Percentiles rank a stretch among this genome's conserved stretches.
These are phyloP conservation scores for Noctua pronuba DNA, from an alignment of 2,888 invertebrate genomes.

Conservation along the genomic window DNA sequence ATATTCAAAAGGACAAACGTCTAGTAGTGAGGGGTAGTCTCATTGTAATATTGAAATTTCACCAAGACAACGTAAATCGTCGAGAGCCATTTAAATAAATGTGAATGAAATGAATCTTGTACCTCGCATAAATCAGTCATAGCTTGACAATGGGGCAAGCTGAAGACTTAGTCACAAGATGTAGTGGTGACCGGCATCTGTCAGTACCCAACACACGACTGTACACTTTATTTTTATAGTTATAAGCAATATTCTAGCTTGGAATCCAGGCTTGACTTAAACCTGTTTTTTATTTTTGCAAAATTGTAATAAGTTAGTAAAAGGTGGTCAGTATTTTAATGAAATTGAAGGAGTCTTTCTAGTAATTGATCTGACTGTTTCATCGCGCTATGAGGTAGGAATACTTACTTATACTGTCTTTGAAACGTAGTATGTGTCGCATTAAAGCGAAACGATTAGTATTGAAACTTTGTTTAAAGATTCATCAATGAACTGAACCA, in stretches of 20 bases:
- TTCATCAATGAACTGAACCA: not conserved
- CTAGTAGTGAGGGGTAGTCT: constrained; percentile 60
- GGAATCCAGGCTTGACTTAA: not conserved
- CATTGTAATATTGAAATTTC: constrained; percentile 69
- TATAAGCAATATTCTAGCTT: constrained; percentile 23
- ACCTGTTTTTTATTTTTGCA: constrained; percentile 14
- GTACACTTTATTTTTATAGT: constrained; percentile 39
- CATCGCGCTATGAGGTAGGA: not conserved
- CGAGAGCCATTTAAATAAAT: constrained; percentile 67
- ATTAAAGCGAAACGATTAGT: not conserved
- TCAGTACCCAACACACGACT: constrained; percentile 33
- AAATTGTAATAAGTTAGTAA: constrained; percentile 21
- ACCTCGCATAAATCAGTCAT: constrained; percentile 68
- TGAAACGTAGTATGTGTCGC: not conserved
- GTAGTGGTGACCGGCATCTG: constrained; percentile 57
- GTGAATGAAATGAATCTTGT: constrained; percentile 69
- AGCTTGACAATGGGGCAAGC: constrained; percentile 66
- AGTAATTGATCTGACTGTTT: not conserved
- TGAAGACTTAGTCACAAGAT: constrained; percentile 63
- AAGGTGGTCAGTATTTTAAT: constrained; percentile 35
- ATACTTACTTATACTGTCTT: not conserved
- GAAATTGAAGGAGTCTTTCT: constrained; percentile 6
- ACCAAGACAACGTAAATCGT: constrained; percentile 64
- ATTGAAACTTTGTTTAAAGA: not conserved
- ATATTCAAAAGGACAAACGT: constrained; percentile 59